Conservation (phyloP, 2,797 vertebrate species). For the Sitta carolinensis region DNA sequence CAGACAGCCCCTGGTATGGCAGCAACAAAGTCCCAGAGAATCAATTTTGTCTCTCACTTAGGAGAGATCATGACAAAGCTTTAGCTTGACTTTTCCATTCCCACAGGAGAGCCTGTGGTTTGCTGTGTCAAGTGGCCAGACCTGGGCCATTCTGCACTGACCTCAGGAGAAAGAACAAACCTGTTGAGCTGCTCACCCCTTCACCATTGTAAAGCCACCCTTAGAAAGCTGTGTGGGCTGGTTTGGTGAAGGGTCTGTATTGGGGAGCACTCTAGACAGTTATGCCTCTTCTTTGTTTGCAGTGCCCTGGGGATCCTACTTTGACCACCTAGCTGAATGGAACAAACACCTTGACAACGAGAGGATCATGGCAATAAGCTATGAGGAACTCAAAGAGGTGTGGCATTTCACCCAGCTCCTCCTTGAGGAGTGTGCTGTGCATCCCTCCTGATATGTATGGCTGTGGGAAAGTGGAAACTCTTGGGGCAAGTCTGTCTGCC, state of each 20-base stretch:
- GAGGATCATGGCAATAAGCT: constrained; percentile 76
- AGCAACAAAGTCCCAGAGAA: background rate
- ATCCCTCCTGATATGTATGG: background rate
- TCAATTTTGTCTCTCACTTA: background rate
- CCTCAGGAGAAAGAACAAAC: background rate
- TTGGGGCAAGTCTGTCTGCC: background rate
- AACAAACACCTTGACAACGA: constrained; percentile 76
- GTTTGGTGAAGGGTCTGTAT: background rate
- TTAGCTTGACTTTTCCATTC: background rate
- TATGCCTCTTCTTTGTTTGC: background rate
- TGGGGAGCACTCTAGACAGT: background rate
- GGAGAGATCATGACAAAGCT: background rate
- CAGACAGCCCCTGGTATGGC: background rate
- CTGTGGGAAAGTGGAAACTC: background rate
- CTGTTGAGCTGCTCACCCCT: background rate
- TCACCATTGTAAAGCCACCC: background rate
- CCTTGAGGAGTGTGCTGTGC: background rate
- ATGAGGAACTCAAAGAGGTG: constrained; percentile 81
- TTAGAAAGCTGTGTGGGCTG: background rate
- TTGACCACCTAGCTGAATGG: constrained; percentile 77
- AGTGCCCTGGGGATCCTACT: constrained; percentile 82
- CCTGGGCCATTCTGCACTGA: background rate
- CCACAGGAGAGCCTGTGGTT: background rate
- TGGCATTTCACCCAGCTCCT: background rate
- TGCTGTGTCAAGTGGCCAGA: background rate